These are phyloP conservation scores for Sylvia borin DNA, from an alignment of 2,797 vertebrate genomes.

Conservation along the genomic window DNA sequence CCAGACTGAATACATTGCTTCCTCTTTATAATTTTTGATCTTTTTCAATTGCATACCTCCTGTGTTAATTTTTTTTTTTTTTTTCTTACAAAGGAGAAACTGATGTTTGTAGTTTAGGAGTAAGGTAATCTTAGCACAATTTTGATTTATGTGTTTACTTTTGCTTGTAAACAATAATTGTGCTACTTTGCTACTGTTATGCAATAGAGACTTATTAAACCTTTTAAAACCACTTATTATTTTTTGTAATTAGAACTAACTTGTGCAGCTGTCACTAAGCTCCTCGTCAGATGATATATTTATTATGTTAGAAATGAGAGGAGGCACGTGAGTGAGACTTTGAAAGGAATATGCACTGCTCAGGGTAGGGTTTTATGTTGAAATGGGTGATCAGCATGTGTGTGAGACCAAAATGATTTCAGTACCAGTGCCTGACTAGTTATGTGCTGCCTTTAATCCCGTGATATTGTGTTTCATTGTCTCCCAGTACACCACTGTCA, in stretches of 20 bases:
- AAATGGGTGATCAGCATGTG: slow-evolving; percentile 72
- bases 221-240: slow-evolving; percentile 59
- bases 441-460: slow-evolving; percentile 77
- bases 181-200: slow-evolving; percentile 31
- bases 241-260: slow-evolving; percentile 54
- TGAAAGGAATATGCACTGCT: slow-evolving; percentile 71
- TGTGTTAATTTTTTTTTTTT: not conserved
- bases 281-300: slow-evolving; percentile 76
- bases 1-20: not conserved
- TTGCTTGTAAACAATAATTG: not conserved
- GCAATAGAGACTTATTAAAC: slow-evolving; percentile 51
- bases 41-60: not conserved
- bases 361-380: slow-evolving; percentile 71
- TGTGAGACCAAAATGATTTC: slow-evolving; percentile 69
- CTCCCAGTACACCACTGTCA: slow-evolving; percentile 63
- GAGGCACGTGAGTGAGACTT: slow-evolving; percentile 66
- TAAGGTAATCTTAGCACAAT: not conserved
- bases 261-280: slow-evolving; percentile 80
- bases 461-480: slow-evolving; percentile 77
- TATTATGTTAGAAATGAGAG: slow-evolving; percentile 72
- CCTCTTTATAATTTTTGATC: not conserved
- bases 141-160: not conserved
- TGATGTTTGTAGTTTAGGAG: not conserved
- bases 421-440: slow-evolving; percentile 61
- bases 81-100: not conserved